These are phyloP conservation scores for Tokudaia muenninki DNA, from an alignment of 2,797 vertebrate genomes.

Conservation along the genomic window DNA sequence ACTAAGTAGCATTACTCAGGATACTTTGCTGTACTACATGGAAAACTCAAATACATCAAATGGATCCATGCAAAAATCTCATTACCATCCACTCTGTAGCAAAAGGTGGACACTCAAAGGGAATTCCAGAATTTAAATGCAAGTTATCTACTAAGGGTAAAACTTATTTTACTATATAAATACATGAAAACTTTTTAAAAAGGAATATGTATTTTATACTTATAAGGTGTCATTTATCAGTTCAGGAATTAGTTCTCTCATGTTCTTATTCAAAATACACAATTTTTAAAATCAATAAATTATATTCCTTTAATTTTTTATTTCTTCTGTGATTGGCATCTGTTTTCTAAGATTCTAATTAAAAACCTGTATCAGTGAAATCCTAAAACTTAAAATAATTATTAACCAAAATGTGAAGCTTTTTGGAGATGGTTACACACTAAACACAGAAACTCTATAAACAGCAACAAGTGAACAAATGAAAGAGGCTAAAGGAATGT, in stretches of 20 bases:
- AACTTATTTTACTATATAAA: conserved; percentile 51
- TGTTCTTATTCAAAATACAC: conserved; percentile 62
- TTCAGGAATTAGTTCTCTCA: conserved; percentile 57
- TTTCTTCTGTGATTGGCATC: conserved; percentile 40
- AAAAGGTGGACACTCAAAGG: conserved; percentile 39
- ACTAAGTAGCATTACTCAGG: conserved; percentile 57
- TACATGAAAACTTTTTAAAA: conserved; percentile 40
- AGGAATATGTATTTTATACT: conserved; percentile 67
- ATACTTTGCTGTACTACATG: background rate
- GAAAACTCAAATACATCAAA: conserved; percentile 39
- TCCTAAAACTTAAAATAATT: conserved; percentile 48
- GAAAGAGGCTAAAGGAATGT: conserved; percentile 52
- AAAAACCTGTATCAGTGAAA: conserved; percentile 47
- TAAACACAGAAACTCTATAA: background rate
- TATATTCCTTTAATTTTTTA: conserved; percentile 61
- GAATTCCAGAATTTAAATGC: conserved; percentile 51
- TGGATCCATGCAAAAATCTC: conserved; percentile 41
- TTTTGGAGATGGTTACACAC: conserved; percentile 54
- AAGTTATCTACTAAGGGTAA: conserved; percentile 57
- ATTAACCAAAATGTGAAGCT: conserved; percentile 47
- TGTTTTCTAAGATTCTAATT: conserved; percentile 59
- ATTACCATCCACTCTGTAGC: conserved; percentile 30
- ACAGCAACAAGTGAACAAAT: background rate
- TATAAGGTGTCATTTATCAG: conserved; percentile 57
- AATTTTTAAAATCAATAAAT: conserved; percentile 39